Percentiles rank a stretch among this genome's conserved stretches.
Conservation (phyloP, 1,140 invertebrate species). For the Penaeus chinensis region DNA sequence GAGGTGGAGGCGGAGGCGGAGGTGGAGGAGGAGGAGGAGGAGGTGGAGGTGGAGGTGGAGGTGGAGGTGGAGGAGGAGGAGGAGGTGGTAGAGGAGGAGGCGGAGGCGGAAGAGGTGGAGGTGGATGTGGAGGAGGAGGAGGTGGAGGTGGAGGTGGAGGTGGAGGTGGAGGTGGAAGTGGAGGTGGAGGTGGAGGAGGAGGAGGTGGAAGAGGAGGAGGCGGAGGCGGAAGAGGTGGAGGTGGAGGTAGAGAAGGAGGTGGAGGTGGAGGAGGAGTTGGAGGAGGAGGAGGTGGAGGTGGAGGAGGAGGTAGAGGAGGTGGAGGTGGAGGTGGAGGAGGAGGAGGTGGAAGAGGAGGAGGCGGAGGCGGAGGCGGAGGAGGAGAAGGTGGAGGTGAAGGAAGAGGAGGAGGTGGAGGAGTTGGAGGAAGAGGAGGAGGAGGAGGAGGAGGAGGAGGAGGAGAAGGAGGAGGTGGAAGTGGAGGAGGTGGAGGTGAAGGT, state of each 20-base stretch:
- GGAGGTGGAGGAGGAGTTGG: neutral
- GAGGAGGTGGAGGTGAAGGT: neutral
- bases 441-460: neutral
- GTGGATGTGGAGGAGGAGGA: neutral
- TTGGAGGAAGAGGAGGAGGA: neutral
- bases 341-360: neutral
- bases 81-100: neutral
- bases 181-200: neutral
- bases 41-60: neutral
- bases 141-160: neutral
- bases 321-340: neutral
- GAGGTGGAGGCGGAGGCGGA: neutral
- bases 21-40: neutral
- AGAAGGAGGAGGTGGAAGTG: neutral
- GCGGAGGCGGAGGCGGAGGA: neutral
- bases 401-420: neutral
- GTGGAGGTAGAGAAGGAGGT: neutral
- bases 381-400: neutral
- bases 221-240: neutral
- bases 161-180: neutral
- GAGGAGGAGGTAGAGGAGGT: neutral
- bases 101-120: neutral
- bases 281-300: neutral
- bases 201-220: too few species aligned
- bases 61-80: neutral